phyloP scores from a whole-genome alignment of 2,888 invertebrate species.

The Leptinotarsa rubiginosa region DNA sequence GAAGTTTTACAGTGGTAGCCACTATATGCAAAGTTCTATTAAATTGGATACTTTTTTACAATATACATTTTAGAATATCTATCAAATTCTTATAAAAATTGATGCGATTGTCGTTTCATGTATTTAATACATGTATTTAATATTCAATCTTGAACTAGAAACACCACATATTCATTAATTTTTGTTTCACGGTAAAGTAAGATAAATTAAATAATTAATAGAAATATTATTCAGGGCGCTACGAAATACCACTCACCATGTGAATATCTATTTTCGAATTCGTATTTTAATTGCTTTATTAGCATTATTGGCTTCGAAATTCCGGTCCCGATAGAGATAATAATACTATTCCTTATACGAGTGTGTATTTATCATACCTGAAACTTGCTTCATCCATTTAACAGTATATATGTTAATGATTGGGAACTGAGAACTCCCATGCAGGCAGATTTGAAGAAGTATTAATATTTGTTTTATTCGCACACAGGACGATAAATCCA shows the following conservation, averaged over 20 bases:
- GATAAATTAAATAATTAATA: not conserved
- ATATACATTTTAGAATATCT: too few species aligned
- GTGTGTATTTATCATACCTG: not conserved
- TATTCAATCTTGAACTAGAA: too few species aligned
- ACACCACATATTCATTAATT: too few species aligned
- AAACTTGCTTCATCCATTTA: conserved; percentile 6
- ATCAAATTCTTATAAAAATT: too few species aligned
- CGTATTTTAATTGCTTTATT: conserved; percentile 12
- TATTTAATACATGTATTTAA: too few species aligned
- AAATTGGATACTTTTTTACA: too few species aligned
- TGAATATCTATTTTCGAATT: not conserved
- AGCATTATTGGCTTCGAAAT: conserved; percentile 8
- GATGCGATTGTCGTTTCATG: too few species aligned
- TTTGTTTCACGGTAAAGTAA: not conserved
- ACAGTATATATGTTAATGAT: conserved; percentile 1
- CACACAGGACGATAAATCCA: not conserved
- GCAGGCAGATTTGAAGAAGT: not conserved
- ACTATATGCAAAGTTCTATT: too few species aligned
- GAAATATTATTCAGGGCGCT: not conserved
- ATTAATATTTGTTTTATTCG: not conserved
- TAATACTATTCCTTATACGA: conserved; percentile 12
- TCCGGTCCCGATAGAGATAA: not conserved
- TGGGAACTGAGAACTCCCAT: not conserved
- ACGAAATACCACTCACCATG: not conserved
- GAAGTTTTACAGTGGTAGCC: too few species aligned